Base-by-base conservation (phyloP, 2,113 vertebrate species). In the Gasterosteus aculeatus region DNA sequence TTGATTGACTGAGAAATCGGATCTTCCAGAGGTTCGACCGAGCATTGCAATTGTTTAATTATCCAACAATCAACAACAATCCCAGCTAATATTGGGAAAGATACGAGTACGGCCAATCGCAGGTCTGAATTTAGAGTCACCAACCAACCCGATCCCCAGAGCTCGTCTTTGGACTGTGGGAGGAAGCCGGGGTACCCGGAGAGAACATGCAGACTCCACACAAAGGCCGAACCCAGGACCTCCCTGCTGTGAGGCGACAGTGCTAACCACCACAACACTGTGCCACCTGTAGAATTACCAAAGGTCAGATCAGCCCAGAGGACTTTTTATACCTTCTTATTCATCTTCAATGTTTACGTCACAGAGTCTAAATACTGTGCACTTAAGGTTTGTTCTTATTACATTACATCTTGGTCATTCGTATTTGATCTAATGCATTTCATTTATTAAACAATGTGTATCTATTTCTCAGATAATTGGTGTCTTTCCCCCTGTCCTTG, bases 401-500 rank as follows among this genome's bases (percentile, higher is more conserved):
- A 39, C 26, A 51, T 75, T 60, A 22, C 33, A 11, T 39, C 10
- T n/a, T n/a, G n/a, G n/a, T 8, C 11, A 19, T 38, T n/a, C 35
- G 9, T 38, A 10, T 46, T 53, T 44, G 44, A 56, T 38, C 41
- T 31, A 22, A 63, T 42, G 4, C 35, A 6, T 38, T 38, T 80
- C 59, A 78, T 68, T 83, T 57, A 72, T 5, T n/a, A 31, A 22
- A 73, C n/a, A n/a, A n/a, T n/a, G n/a, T n/a, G n/a, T n/a, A n/a
- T n/a, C n/a, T n/a, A n/a, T n/a, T n/a, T n/a, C n/a, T n/a, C 71
- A 47, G 26, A 68, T 35, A 53, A n/a, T 70, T 31, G 64, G 29
- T 75, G n/a, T 84, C 31, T 69, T 75, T 61, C 38, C 70, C 18
- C 9, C 47, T 51, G 47, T 79, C 67, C 49, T 78, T 80, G 77